A percentile compares a stretch with the other conserved stretches of the same genome.
Evolutionary conservation across 2,797 vertebrate species (phyloP).

Genomic region (Myoxocephalus aenaeus): DNA sequence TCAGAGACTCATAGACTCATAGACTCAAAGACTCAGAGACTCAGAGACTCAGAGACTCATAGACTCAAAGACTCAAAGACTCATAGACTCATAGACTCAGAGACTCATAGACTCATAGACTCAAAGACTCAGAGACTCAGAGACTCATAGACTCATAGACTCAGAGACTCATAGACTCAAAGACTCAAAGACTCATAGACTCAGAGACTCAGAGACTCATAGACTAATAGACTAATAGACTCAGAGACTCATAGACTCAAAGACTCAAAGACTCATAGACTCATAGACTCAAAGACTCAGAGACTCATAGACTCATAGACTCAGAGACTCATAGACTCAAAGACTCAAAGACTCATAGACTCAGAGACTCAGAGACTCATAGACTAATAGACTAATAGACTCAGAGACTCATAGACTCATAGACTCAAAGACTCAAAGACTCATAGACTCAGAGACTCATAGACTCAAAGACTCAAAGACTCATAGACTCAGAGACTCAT

Average conservation of each 20-base stretch:
- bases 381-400: not conserved
- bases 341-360: not conserved
- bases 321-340: not conserved
- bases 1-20: not conserved
- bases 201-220: rapidly evolving
- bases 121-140: rapidly evolving
- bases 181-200: slow-evolving; percentile 18
- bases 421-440: slow-evolving; percentile 20
- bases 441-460: rapidly evolving
- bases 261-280: not conserved
- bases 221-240: too few relatives aligned
- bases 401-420: not conserved
- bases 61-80: not conserved
- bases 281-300: rapidly evolving
- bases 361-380: rapidly evolving
- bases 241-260: not conserved
- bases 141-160: too few relatives aligned
- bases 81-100: not conserved
- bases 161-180: not conserved
- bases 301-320: not conserved
- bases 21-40: too few relatives aligned
- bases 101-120: not conserved
- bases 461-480: not conserved
- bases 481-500: not conserved
- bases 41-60: too few relatives aligned